phyloP scores from a whole-genome alignment of 2,888 invertebrate genomes.

The Polydrusus pterygomalis region DNA sequence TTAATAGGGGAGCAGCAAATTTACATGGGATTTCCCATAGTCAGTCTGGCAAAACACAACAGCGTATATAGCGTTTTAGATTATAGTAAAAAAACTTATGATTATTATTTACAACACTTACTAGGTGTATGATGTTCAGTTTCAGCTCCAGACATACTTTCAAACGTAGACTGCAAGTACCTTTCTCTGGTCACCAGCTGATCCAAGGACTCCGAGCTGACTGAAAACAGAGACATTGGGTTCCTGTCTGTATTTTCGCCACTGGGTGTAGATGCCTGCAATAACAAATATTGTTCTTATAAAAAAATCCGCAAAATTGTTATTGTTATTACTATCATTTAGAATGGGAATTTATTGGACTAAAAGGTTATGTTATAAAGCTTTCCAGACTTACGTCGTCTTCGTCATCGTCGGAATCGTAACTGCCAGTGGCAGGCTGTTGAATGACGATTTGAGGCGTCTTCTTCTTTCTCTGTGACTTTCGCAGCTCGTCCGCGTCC shows the following conservation, averaged over 20 bases:
- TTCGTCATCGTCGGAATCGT: slow-evolving; percentile 81
- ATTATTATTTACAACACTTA: no score
- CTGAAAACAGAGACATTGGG: slow-evolving; percentile 81
- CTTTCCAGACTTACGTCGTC: slow-evolving; percentile 74
- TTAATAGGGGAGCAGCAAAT: no score
- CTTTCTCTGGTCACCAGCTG: slow-evolving; percentile 77
- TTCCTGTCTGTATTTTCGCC: slow-evolving; percentile 87
- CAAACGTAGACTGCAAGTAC: slow-evolving; percentile 80
- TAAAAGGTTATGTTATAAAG: no score
- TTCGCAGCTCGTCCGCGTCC: slow-evolving; percentile 88
- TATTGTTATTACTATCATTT: no score
- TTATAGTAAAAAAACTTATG: no score
- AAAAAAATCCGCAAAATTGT: no score
- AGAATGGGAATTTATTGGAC: no score
- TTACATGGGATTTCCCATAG: no score
- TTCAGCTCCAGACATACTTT: slow-evolving; percentile 82
- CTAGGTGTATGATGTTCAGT: slow-evolving; percentile 58
- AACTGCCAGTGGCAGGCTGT: slow-evolving; percentile 67
- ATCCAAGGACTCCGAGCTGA: slow-evolving; percentile 82
- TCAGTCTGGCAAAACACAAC: no score
- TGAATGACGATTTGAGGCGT: slow-evolving; percentile 62
- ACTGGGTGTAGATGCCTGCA: slow-evolving; percentile 85
- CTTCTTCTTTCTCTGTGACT: slow-evolving; percentile 83
- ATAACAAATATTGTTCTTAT: slow-evolving; percentile 43
- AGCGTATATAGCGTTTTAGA: no score